Evolutionary conservation across 2,113 vertebrate species (phyloP).

Genomic region (Pristiophorus japonicus): DNA sequence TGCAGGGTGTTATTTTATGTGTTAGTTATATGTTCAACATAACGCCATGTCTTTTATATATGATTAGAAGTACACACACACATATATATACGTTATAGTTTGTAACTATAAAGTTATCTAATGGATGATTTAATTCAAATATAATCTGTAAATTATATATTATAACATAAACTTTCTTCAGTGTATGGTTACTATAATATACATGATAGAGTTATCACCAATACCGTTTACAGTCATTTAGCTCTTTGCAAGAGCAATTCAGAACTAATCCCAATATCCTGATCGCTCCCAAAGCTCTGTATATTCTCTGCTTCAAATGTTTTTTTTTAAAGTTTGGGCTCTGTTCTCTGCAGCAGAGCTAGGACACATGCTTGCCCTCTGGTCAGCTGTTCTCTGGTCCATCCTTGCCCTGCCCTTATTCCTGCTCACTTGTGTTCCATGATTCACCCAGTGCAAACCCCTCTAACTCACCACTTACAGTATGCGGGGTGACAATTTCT

Average conservation of each 20-base stretch:
- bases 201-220: background rate
- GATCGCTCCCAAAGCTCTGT: background rate
- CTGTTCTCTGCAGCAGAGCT: background rate
- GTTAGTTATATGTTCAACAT: background rate
- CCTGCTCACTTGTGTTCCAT: background rate
- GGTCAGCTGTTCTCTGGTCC: background rate
- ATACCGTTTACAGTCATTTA: background rate
- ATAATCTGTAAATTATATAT: background rate
- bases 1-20: background rate
- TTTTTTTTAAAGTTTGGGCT: background rate
- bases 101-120: background rate
- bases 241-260: background rate
- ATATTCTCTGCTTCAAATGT: background rate
- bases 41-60: background rate
- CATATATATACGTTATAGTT: background rate
- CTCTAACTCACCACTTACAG: background rate
- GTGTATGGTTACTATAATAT: background rate
- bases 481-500: background rate
- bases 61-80: background rate
- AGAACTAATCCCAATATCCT: background rate
- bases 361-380: background rate
- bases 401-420: background rate
- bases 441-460: background rate
- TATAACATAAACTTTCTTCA: background rate
- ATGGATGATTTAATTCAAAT: background rate